Percentiles rank a stretch among this genome's conserved stretches.
These are phyloP conservation scores for Protaetia brevitarsis DNA, from an alignment of 1,140 invertebrate species.

Conservation along the genomic window DNA sequence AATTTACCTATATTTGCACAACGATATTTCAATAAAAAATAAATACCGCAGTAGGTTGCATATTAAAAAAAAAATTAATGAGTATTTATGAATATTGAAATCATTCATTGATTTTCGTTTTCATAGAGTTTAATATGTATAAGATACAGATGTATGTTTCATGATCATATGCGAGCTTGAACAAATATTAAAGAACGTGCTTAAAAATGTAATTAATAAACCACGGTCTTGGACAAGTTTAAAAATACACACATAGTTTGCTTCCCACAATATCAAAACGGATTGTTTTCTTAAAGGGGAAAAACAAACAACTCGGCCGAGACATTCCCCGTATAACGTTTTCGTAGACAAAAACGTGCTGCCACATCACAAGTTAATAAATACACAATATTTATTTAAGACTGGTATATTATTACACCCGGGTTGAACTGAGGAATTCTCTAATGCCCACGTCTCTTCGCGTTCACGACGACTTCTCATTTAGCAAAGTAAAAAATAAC, in stretches of 20 bases:
- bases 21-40: too few relatives aligned
- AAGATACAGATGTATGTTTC: too few relatives aligned
- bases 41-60: too few relatives aligned
- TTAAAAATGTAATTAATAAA: neutral
- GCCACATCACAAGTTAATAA: neutral
- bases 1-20: too few relatives aligned
- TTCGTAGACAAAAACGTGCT: conserved; percentile 9
- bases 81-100: too few relatives aligned
- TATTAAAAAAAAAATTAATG: too few relatives aligned
- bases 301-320: neutral
- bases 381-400: conserved; percentile 16
- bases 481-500: conserved; percentile 35
- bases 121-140: too few relatives aligned
- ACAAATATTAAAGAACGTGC: too few relatives aligned
- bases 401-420: neutral
- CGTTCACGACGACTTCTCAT: conserved; percentile 27
- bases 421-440: conserved; percentile 1
- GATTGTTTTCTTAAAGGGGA: conserved; percentile 1
- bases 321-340: neutral
- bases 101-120: too few relatives aligned
- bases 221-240: neutral
- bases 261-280: neutral
- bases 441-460: neutral
- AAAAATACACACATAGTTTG: conserved; percentile 2
- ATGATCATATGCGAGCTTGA: too few relatives aligned